Conservation (phyloP, 2,888 invertebrate species). For the Folsomia manolachei region DNA sequence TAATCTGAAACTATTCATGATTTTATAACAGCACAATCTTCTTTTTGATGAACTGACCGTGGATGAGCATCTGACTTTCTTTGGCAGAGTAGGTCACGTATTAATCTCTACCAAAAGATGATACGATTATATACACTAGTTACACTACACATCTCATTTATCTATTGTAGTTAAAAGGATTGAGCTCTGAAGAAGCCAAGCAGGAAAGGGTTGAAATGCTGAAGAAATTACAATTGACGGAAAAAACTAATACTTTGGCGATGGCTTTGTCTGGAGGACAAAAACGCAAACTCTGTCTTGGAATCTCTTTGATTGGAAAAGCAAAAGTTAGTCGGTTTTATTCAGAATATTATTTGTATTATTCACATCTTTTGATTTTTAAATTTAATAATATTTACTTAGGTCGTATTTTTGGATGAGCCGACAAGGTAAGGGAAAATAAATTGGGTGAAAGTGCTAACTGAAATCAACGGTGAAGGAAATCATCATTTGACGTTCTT, state of each 20-base stretch:
- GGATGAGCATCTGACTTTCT: slow-evolving; percentile 76
- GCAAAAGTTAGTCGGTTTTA: slow-evolving; percentile 55
- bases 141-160: neutral
- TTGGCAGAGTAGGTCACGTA: slow-evolving; percentile 63
- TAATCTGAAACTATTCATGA: too few relatives aligned
- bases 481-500: neutral
- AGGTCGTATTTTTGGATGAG: slow-evolving; percentile 60
- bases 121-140: too few relatives aligned
- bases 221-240: slow-evolving; percentile 62
- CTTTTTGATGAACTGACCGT: slow-evolving; percentile 80
- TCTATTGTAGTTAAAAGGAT: slow-evolving; percentile 64
- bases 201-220: slow-evolving; percentile 61
- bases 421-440: slow-evolving; percentile 54
- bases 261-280: slow-evolving; percentile 82
- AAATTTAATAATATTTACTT: slow-evolving; percentile 49
- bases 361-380: neutral
- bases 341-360: neutral
- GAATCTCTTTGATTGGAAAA: slow-evolving; percentile 78
- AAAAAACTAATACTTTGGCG: slow-evolving; percentile 64
- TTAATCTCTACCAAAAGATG: neutral
- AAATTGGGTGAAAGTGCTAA: neutral
- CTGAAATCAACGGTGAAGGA: neutral
- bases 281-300: slow-evolving; percentile 82
- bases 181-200: slow-evolving; percentile 56
- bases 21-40: too few relatives aligned